Evolutionary conservation across 2,888 invertebrate species (phyloP).

Genomic region (Agrotis ipsilon): DNA sequence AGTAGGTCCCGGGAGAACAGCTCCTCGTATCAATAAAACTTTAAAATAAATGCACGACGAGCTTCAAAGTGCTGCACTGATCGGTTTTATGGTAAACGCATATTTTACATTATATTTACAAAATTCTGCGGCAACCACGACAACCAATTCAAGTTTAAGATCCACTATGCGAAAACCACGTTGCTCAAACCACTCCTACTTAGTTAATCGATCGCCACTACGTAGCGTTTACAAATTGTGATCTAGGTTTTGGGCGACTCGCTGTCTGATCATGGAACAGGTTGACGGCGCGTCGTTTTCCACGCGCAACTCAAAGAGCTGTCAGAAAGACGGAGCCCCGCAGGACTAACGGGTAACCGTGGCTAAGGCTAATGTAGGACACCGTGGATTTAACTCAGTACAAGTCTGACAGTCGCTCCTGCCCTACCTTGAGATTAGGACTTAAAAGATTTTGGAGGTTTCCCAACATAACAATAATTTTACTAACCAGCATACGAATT

Average conservation of each 20-base stretch:
- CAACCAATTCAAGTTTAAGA: slow-evolving; percentile 39
- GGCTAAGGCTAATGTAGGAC: no score
- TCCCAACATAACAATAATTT: slow-evolving; percentile 21
- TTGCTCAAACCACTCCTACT: slow-evolving; percentile 22
- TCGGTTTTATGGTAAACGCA: slow-evolving; percentile 12
- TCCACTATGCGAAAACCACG: slow-evolving; percentile 22
- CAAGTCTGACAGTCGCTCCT: no score
- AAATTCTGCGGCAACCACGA: slow-evolving; percentile 6
- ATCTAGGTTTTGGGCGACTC: slow-evolving; percentile 39
- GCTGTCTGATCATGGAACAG: no score
- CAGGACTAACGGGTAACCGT: no score
- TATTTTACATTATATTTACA: background rate
- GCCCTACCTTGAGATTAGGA: no score
- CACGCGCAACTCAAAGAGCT: no score
- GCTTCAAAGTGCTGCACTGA: slow-evolving; percentile 6
- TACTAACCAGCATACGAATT: slow-evolving; percentile 16
- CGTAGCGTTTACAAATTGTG: slow-evolving; percentile 26
- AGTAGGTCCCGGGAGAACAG: slow-evolving; percentile 18
- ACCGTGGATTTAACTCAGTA: no score
- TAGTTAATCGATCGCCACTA: slow-evolving; percentile 18
- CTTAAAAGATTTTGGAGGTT: no score
- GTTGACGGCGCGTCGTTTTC: no score
- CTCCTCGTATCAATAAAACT: slow-evolving; percentile 18
- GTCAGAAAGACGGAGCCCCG: no score
- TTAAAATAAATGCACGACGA: slow-evolving; percentile 13